Conservation (phyloP, 2,797 vertebrate species). For the Numenius phaeopus region DNA sequence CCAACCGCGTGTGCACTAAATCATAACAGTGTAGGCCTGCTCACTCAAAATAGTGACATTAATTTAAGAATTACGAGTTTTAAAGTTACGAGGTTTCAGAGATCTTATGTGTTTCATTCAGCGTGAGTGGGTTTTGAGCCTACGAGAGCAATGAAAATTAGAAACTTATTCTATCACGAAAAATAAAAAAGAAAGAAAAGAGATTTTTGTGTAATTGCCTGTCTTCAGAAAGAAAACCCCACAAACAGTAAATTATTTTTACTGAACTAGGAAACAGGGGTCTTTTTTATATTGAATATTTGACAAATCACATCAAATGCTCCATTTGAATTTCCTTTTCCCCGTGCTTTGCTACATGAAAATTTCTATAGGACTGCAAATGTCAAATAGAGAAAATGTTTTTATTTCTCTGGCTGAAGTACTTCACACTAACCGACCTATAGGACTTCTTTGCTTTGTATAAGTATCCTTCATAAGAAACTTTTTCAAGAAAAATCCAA, state of each 20-base stretch:
- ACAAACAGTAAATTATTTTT: background rate
- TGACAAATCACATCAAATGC: background rate
- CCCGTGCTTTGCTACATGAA: background rate
- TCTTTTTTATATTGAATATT: background rate
- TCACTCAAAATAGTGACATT: fast-evolving
- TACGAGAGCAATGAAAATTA: background rate
- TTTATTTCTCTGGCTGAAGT: background rate
- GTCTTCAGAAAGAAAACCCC: background rate
- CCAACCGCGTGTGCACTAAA: background rate
- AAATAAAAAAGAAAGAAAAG: background rate
- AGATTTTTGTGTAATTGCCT: background rate
- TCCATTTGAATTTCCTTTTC: background rate
- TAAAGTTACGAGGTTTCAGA: background rate
- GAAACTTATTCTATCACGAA: background rate
- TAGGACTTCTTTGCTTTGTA: background rate
- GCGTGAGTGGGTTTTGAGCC: background rate
- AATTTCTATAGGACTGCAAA: background rate
- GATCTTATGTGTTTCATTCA: background rate
- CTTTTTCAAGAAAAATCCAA: background rate
- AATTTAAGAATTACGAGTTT: background rate
- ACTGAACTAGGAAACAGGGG: background rate
- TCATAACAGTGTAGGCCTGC: background rate
- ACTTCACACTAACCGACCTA: background rate
- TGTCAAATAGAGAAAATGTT: background rate
- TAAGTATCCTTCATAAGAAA: background rate